These are phyloP conservation scores for Paramuricea clavata DNA, from an alignment of 92 coral and sea anemone species.

Conservation along the genomic window DNA sequence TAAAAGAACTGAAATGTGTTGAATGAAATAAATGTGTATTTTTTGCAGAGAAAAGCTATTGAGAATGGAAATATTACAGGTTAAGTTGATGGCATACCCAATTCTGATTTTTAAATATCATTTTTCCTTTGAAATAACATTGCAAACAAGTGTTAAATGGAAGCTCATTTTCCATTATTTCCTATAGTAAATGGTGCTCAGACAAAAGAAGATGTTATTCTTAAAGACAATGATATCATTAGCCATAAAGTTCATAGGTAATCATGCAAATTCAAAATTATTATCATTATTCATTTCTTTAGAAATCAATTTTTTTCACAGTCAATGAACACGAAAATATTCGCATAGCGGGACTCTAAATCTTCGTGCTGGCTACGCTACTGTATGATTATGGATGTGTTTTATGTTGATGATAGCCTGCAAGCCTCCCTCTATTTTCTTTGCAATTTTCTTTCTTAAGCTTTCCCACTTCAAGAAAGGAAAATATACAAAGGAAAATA, in stretches of 20 bases:
- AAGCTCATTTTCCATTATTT: neutral
- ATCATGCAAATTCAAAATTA: no score
- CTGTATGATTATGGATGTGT: no score
- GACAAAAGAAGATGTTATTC: constrained; percentile 61
- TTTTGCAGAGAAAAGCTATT: constrained; percentile 77
- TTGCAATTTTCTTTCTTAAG: neutral
- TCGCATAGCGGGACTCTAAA: no score
- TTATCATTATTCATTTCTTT: no score
- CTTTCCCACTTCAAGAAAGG: neutral
- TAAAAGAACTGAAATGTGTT: neutral
- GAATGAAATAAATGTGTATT: neutral
- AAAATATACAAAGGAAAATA: neutral
- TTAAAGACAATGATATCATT: constrained; percentile 90
- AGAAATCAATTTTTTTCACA: no score
- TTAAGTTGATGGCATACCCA: neutral
- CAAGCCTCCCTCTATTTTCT: neutral
- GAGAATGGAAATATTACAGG: constrained; percentile 87
- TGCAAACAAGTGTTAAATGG: no score
- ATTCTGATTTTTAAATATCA: no score
- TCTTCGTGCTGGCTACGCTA: no score
- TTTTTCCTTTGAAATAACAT: neutral
- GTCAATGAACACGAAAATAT: no score
- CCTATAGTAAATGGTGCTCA: constrained; percentile 78
- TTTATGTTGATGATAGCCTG: no score
- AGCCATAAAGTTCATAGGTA: constrained; percentile 95